phyloP scores from a whole-genome alignment of 2,113 vertebrate genomes.

The Trichechus manatus region DNA sequence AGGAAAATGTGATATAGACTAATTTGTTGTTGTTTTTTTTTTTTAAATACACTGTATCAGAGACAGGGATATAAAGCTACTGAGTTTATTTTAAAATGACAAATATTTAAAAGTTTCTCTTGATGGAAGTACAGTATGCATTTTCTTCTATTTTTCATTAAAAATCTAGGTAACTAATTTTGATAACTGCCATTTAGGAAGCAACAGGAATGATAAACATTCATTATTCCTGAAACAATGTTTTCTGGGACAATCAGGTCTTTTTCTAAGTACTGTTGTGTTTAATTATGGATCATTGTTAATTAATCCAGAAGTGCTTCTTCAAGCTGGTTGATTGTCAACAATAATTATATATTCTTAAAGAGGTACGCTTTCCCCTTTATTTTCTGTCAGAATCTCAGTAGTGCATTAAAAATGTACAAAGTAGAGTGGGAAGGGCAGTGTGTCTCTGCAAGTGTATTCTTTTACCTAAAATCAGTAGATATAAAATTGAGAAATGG shows the following conservation, averaged over 20 bases:
- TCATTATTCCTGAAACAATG: conserved; percentile 81
- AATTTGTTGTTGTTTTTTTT: background rate
- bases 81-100: conserved; percentile 19
- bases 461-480: conserved; percentile 49
- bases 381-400: conserved; percentile 71
- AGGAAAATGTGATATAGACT: background rate
- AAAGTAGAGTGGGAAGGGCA: conserved; percentile 39
- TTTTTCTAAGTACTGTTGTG: conserved; percentile 79
- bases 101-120: conserved; percentile 74
- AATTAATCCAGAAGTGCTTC: conserved; percentile 84
- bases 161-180: conserved; percentile 77
- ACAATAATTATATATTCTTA: conserved; percentile 82
- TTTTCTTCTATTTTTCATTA: conserved; percentile 74
- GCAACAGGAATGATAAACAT: conserved; percentile 78
- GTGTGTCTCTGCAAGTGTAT: background rate
- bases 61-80: background rate
- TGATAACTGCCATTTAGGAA: conserved; percentile 71
- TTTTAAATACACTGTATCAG: background rate
- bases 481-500: conserved; percentile 6
- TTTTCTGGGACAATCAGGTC: conserved; percentile 74
- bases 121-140: conserved; percentile 45
- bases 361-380: conserved; percentile 56
- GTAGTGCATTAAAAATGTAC: conserved; percentile 58
- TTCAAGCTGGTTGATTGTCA: conserved; percentile 79
- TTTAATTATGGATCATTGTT: conserved; percentile 86